Evolutionary conservation across 1,140 invertebrate species (phyloP).

Genomic region (Myzus persicae): DNA sequence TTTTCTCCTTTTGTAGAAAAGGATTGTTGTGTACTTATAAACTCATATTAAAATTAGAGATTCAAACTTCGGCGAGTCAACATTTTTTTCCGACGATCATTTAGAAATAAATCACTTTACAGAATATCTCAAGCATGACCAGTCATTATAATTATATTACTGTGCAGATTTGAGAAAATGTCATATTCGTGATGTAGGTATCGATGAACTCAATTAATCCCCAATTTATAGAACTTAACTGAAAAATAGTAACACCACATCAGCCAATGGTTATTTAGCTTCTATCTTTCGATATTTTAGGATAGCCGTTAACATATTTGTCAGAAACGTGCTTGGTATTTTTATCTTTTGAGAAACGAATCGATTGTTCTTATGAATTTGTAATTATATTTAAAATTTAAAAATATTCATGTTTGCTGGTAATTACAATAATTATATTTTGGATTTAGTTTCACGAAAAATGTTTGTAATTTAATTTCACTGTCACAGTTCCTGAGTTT

Average conservation of each 20-base stretch:
- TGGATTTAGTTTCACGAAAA: neutral
- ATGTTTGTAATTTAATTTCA: slow-evolving; percentile 29
- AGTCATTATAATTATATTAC: neutral
- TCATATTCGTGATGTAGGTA: neutral
- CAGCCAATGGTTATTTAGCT: neutral
- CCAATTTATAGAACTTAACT: neutral
- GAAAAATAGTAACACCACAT: neutral
- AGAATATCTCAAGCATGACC: too few species aligned
- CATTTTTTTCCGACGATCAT: neutral
- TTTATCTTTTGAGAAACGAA: neutral
- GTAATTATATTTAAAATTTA: neutral
- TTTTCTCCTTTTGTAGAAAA: neutral
- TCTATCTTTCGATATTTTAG: neutral
- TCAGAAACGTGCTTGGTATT: neutral
- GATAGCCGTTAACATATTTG: neutral
- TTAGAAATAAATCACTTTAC: neutral
- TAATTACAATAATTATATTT: neutral
- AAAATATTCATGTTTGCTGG: neutral
- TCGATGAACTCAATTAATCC: neutral
- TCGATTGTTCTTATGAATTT: neutral
- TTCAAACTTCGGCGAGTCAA: neutral
- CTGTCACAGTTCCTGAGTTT: neutral
- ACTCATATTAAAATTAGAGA: neutral
- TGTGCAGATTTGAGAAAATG: neutral
- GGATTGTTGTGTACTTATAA: neutral